These are phyloP conservation scores for Suricata suricatta DNA, from an alignment of 2,113 vertebrate species.

Conservation along the genomic window DNA sequence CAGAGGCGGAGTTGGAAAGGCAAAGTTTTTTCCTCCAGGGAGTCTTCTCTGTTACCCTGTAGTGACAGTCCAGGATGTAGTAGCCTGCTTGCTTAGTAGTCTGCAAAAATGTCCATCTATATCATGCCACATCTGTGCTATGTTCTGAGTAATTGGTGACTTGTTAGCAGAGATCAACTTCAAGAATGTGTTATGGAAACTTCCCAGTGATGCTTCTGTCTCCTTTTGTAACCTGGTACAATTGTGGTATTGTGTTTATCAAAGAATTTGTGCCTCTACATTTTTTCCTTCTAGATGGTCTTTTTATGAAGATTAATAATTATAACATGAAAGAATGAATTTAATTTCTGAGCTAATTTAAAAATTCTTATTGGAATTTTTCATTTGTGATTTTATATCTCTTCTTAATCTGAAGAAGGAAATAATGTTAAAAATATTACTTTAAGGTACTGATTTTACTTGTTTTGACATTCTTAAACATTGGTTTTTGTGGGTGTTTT, in stretches of 20 bases:
- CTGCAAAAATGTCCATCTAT: not conserved
- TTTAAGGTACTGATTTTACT: constrained; percentile 35
- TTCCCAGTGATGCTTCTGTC: not conserved
- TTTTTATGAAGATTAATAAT: constrained; percentile 40
- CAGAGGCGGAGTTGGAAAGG: not conserved
- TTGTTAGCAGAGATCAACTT: constrained; percentile 19
- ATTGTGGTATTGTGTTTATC: constrained; percentile 4
- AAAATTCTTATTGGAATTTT: constrained; percentile 14
- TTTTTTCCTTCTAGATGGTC: not conserved
- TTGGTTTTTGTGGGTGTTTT: constrained; percentile 27
- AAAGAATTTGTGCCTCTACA: not conserved
- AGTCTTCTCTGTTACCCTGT: not conserved
- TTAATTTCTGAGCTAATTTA: not conserved
- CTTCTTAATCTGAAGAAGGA: not conserved
- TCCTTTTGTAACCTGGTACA: constrained; percentile 33
- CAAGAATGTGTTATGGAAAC: constrained; percentile 27
- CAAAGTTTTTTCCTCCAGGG: not conserved
- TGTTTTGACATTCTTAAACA: not conserved
- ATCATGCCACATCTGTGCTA: not conserved
- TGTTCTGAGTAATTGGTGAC: not conserved
- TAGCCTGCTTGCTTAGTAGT: not conserved
- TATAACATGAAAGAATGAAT: constrained; percentile 36
- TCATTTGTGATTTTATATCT: constrained; percentile 37
- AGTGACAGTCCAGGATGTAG: not conserved
- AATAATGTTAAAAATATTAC: constrained; percentile 30